phyloP scores from a whole-genome alignment of 2,888 invertebrate genomes.

The Aphelenchoides bicaudatus region DNA sequence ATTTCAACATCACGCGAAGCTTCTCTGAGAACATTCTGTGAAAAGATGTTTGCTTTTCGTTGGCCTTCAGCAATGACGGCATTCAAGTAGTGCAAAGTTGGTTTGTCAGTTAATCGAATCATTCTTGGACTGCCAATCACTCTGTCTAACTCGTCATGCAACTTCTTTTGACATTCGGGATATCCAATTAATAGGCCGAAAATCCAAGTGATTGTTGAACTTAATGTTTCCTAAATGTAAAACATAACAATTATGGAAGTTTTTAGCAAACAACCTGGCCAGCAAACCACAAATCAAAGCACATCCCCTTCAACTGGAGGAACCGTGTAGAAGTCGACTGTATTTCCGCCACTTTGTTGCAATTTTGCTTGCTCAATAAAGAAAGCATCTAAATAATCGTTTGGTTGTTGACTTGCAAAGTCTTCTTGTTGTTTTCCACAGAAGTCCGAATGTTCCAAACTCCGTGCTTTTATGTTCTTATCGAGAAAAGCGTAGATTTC shows the following conservation, averaged over 20 bases:
- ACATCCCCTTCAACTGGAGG: slow-evolving; percentile 18
- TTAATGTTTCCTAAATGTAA: slow-evolving; percentile 14
- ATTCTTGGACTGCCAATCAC: slow-evolving; percentile 33
- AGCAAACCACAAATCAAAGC: slow-evolving; percentile 15
- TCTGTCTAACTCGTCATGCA: slow-evolving; percentile 34
- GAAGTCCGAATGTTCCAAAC: not conserved
- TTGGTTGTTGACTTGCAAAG: slow-evolving; percentile 9
- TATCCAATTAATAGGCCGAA: slow-evolving; percentile 16
- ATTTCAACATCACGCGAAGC: slow-evolving; percentile 19
- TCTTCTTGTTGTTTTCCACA: not conserved
- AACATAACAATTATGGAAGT: not conserved
- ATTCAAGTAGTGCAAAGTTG: slow-evolving; percentile 26
- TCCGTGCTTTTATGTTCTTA: slow-evolving; percentile 19
- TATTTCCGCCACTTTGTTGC: not conserved
- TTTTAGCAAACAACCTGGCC: no score
- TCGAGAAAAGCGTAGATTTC: slow-evolving; percentile 14
- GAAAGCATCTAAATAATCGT: slow-evolving; percentile 22
- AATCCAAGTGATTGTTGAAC: slow-evolving; percentile 9
- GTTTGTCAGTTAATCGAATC: slow-evolving; percentile 31
- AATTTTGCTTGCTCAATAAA: slow-evolving; percentile 3
- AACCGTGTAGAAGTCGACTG: slow-evolving; percentile 4
- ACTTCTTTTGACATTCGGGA: slow-evolving; percentile 26
- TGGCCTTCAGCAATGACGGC: slow-evolving; percentile 23
- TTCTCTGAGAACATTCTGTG: slow-evolving; percentile 21
- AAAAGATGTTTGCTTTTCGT: slow-evolving; percentile 17